A percentile compares a stretch with the other conserved stretches of the same genome.
Evolutionary conservation across 1,140 invertebrate genomes (phyloP).

Genomic region (Holotrichia oblita): DNA sequence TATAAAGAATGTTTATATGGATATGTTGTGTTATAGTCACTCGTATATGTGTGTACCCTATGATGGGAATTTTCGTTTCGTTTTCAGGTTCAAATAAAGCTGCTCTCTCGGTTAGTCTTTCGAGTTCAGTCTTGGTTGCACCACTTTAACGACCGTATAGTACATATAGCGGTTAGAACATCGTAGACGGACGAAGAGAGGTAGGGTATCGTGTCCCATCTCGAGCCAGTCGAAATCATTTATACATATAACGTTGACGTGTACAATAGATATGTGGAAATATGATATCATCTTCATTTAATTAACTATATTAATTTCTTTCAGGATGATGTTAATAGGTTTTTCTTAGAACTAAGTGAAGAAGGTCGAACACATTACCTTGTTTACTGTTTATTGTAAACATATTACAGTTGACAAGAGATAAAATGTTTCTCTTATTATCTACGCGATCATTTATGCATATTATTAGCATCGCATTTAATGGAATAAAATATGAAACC

Average conservation of each 20-base stretch:
- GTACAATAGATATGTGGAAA: slow-evolving; percentile 2
- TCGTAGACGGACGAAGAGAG: too few species aligned
- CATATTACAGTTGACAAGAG: not conserved
- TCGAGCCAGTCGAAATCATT: too few species aligned
- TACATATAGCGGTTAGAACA: too few species aligned
- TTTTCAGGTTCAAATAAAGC: not conserved
- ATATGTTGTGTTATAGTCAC: too few species aligned
- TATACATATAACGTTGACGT: not conserved
- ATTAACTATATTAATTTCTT: slow-evolving; percentile 15
- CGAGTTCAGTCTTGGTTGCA: not conserved
- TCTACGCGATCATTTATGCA: too few species aligned
- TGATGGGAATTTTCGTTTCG: too few species aligned
- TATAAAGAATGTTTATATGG: slow-evolving; percentile 5
- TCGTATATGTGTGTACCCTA: too few species aligned
- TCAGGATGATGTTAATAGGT: not conserved
- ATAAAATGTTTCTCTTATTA: too few species aligned
- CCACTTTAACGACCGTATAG: not conserved
- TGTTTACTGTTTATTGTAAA: not conserved
- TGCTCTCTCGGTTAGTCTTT: not conserved
- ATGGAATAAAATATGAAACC: too few species aligned
- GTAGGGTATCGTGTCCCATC: too few species aligned
- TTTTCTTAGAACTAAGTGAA: not conserved
- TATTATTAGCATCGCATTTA: too few species aligned
- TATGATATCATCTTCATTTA: slow-evolving; percentile 18
- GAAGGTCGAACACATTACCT: not conserved